Conservation (phyloP, 2,888 invertebrate genomes). For the Camponotus fellah region DNA sequence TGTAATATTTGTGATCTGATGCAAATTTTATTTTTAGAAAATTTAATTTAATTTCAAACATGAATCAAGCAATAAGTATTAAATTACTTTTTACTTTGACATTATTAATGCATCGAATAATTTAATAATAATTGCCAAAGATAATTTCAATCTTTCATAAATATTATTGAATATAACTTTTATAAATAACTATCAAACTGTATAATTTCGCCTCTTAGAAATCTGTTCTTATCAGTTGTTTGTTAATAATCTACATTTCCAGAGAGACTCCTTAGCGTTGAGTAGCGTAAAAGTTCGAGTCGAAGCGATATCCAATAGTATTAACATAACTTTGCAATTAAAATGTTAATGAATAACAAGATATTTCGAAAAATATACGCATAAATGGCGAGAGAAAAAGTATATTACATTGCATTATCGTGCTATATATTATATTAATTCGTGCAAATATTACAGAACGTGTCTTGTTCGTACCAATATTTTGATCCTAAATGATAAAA, state of each 20-base stretch:
- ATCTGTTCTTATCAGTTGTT: background rate
- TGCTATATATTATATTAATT: background rate
- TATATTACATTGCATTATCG: background rate
- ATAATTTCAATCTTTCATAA: background rate
- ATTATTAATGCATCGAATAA: background rate
- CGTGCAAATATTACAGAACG: background rate
- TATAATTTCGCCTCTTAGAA: background rate
- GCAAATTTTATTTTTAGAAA: background rate
- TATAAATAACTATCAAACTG: background rate
- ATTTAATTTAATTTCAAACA: background rate
- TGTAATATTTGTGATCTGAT: background rate
- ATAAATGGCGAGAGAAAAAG: background rate
- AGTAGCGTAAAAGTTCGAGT: background rate
- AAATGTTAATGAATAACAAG: background rate
- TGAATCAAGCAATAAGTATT: background rate
- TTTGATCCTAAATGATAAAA: background rate
- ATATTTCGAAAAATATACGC: background rate
- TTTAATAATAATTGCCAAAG: background rate
- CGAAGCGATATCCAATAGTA: background rate
- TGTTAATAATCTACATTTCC: background rate
- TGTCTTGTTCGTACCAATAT: background rate
- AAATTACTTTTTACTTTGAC: background rate
- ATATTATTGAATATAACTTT: background rate
- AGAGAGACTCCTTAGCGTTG: background rate
- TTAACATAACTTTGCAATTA: constrained; percentile 24